phyloP scores from a whole-genome alignment of 1,140 invertebrate species.

The Meteorus sp. region DNA sequence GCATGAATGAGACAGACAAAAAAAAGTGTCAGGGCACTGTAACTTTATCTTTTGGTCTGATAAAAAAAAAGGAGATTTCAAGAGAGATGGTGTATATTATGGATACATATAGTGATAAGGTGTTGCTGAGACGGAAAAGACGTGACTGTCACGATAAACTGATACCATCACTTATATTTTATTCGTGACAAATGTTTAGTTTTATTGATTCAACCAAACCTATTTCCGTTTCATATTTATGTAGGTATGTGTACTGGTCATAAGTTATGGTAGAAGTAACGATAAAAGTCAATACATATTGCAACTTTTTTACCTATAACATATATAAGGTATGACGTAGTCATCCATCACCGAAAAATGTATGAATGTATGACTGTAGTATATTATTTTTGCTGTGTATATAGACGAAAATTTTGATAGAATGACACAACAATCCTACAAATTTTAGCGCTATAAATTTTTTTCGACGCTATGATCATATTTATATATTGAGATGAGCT shows the following conservation, averaged over 20 bases:
- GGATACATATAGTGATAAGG: not conserved
- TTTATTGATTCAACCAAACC: not conserved
- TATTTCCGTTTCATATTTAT: not conserved
- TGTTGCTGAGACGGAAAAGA: not conserved
- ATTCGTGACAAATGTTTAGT: slow-evolving; percentile 1
- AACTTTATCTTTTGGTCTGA: not conserved
- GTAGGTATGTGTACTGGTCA: not conserved
- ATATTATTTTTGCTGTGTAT: no score
- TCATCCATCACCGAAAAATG: no score
- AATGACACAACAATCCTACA: no score
- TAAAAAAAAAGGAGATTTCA: not conserved
- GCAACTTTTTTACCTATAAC: no score
- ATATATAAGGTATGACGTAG: no score
- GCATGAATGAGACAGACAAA: no score
- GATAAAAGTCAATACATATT: no score
- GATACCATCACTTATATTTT: slow-evolving; percentile 3
- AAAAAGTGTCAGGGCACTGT: not conserved
- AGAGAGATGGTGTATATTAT: not conserved
- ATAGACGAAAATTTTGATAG: no score
- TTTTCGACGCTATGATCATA: no score
- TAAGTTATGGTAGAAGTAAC: not conserved
- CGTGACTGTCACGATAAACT: not conserved
- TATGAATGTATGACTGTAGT: no score
- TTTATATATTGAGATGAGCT: no score
- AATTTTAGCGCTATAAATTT: no score